phyloP scores from a whole-genome alignment of 2,797 vertebrate genomes.

The Pipistrellus nathusii region DNA sequence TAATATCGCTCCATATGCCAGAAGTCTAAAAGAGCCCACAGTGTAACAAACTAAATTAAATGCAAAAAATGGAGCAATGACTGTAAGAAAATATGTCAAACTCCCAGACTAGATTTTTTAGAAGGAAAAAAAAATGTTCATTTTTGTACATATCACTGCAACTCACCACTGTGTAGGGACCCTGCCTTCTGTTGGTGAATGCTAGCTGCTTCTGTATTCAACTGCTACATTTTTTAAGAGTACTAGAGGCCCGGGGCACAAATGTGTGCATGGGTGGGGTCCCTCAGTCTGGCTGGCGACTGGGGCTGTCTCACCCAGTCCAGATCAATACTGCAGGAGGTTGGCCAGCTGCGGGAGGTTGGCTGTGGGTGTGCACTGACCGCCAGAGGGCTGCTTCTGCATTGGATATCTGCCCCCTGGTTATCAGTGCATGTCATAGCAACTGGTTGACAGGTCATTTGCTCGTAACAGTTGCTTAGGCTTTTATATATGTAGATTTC shows the following conservation, averaged over 20 bases:
- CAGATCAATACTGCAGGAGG: too few relatives aligned
- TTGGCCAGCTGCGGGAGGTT: too few relatives aligned
- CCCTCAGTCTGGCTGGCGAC: too few relatives aligned
- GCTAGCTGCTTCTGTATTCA: neutral
- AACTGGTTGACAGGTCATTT: too few relatives aligned
- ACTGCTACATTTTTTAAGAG: neutral
- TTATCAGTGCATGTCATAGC: too few relatives aligned
- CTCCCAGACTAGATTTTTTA: neutral
- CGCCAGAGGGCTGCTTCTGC: too few relatives aligned
- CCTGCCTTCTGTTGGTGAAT: neutral
- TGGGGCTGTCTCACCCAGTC: too few relatives aligned
- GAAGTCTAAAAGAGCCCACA: neutral
- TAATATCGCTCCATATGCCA: neutral
- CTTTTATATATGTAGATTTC: neutral
- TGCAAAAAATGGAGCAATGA: neutral
- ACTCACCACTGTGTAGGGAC: neutral
- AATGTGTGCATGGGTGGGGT: too few relatives aligned
- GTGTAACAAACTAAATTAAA: neutral
- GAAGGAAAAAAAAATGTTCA: neutral
- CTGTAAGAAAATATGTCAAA: neutral
- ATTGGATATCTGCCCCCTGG: too few relatives aligned
- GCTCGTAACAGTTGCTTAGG: too few relatives aligned
- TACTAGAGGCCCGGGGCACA: neutral
- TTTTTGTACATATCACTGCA: neutral
- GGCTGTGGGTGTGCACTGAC: too few relatives aligned